Evolutionary conservation across 2,797 vertebrate genomes (phyloP), one percentile per base, ranked within the genome.

Genomic region (Acomys russatus): DNA sequence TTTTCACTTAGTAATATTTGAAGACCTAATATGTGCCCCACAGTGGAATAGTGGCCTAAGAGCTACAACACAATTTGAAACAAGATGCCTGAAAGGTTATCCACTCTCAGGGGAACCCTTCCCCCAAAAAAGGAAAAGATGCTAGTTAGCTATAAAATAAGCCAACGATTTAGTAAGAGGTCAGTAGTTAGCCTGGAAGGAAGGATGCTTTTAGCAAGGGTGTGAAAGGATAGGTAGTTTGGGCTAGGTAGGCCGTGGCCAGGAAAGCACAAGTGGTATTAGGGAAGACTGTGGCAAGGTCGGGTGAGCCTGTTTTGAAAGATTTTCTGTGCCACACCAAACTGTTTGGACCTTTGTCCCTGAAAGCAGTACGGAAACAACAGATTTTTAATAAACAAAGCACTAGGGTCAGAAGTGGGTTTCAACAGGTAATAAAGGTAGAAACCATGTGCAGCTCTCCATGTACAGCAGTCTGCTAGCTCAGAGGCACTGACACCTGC

Each of bases 341-440:
- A 63, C 28, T 15, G 18, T 90, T 91, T 86, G 83, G 20, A n/a
- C 74, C 74, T 94, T 63, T 49, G 76, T 94, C 22, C 59, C 17
- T 33, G 17, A 92, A 87, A 84, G 22, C 74, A 63, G 9, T 59
- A 12, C 66, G 59, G 77, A 66, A n/a, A 88, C 79, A 30, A 17
- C 11, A 63, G 56, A 30, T 76, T 22, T 73, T 86, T 85, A 44
- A n/a, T 94, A 94, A 94, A 28, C 35, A 71, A 49, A 91, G 51
- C 44, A 56, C 56, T 56, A 56, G 56, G 14, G 56, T 56, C 56
- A 56, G 56, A 56, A 56, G 56, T 56, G 56, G 56, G 17, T 56
- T 56, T 70, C 91, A 74, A 78, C 20, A 12, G 84, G 49, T 95
- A 71, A 4, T 0, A 18, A 54, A 35, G 90, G 0, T 51, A 74